phyloP scores from a whole-genome alignment of 1,140 invertebrate species.

The Euborellia annulipes region DNA sequence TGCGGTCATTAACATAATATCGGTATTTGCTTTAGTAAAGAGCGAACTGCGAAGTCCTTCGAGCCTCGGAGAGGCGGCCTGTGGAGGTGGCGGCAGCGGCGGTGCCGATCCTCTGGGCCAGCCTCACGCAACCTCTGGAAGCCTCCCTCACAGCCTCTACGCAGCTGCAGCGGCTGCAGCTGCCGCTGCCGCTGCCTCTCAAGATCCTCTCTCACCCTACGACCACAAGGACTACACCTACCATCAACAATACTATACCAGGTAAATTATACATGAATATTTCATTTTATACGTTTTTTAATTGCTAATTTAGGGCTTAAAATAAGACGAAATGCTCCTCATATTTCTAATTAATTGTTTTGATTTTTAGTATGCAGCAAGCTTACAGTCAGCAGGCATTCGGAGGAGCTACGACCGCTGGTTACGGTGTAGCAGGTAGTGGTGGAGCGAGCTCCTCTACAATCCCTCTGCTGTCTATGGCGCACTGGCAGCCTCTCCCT shows the following conservation, averaged over 20 bases:
- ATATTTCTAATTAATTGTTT: neutral
- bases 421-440: constrained; percentile 8
- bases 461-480: constrained; percentile 24
- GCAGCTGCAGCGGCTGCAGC: constrained; percentile 20
- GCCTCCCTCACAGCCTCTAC: constrained; percentile 29
- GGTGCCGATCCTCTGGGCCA: constrained; percentile 13
- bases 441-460: constrained; percentile 22
- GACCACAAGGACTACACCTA: constrained; percentile 12
- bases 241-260: neutral
- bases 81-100: too few relatives aligned
- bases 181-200: constrained; percentile 4
- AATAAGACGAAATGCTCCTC: neutral
- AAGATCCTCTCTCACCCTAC: constrained; percentile 13
- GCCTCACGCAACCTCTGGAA: constrained; percentile 21
- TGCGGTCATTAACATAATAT: too few relatives aligned
- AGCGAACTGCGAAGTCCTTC: constrained; percentile 40
- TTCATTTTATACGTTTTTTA: too few relatives aligned
- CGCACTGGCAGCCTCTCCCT: constrained; percentile 25
- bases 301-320: constrained; percentile 1
- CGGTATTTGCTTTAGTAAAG: constrained; percentile 39
- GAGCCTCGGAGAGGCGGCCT: constrained; percentile 31
- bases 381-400: constrained; percentile 23
- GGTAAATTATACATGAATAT: too few relatives aligned
- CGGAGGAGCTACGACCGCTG: constrained; percentile 16
- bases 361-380: constrained; percentile 26